A percentile compares a stretch with the other conserved stretches of the same genome.
phyloP scores from a whole-genome alignment of 1,140 invertebrate genomes.

The Drosophila nebulosa region DNA sequence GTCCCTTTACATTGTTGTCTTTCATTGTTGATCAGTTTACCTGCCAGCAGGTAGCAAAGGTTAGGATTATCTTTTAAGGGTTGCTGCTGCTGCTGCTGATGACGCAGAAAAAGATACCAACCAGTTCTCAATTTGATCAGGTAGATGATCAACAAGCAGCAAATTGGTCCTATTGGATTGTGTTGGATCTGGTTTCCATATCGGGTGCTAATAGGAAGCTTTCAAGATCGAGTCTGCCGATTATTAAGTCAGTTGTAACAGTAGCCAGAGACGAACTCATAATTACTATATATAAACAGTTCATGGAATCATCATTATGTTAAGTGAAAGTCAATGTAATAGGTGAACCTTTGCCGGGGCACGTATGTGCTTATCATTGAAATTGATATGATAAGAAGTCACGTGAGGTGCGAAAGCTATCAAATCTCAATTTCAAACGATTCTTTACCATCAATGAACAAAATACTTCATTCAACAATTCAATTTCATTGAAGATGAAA shows the following conservation, averaged over 20 bases:
- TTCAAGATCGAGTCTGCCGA: background rate
- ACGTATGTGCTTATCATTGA: background rate
- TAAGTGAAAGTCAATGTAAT: background rate
- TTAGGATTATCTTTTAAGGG: conserved; percentile 40
- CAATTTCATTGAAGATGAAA: background rate
- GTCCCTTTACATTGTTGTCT: conserved; percentile 9
- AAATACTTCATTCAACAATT: background rate
- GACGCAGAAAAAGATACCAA: conserved; percentile 19
- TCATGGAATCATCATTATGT: background rate
- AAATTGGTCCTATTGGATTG: conserved; percentile 48
- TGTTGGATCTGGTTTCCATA: conserved; percentile 19
- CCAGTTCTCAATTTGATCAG: conserved; percentile 44
- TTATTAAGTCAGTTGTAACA: background rate
- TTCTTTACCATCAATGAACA: background rate
- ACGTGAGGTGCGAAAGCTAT: background rate
- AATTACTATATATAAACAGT: background rate
- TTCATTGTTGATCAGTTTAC: conserved; percentile 57
- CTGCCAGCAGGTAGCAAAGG: conserved; percentile 51
- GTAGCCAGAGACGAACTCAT: background rate
- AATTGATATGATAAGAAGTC: background rate
- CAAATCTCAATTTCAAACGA: background rate
- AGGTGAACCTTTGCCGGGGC: background rate
- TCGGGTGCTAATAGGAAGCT: conserved; percentile 14
- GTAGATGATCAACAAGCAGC: conserved; percentile 21
- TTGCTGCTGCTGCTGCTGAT: conserved; percentile 47